A percentile compares a stretch with the other conserved stretches of the same genome.
These are phyloP conservation scores for Gymnosoma rotundatum DNA, from an alignment of 2,888 invertebrate genomes.

Conservation along the genomic window DNA sequence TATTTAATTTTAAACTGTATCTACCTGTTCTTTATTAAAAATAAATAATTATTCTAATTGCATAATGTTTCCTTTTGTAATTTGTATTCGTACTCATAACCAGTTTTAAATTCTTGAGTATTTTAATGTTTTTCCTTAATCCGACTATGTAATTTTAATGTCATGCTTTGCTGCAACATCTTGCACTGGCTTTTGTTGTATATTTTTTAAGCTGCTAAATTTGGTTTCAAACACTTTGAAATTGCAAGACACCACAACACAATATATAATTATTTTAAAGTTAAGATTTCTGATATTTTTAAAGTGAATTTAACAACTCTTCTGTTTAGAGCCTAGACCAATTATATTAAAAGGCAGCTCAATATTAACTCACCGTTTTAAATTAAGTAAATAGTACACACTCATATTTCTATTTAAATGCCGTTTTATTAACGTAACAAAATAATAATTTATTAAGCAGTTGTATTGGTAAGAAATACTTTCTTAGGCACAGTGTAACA, in stretches of 20 bases:
- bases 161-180: conserved; percentile 28
- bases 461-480: conserved; percentile 21
- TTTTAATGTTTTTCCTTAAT: not conserved
- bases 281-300: conserved; percentile 30
- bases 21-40: too few species aligned
- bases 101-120: conserved; percentile 19
- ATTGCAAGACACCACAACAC: conserved; percentile 11
- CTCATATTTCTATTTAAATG: not conserved
- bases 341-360: conserved; percentile 8
- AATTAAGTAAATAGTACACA: not conserved
- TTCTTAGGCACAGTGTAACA: conserved; percentile 42
- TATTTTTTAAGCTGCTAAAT: not conserved
- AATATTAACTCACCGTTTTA: not conserved
- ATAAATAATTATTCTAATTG: too few species aligned
- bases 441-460: conserved; percentile 50
- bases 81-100: conserved; percentile 7
- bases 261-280: conserved; percentile 52
- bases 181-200: conserved; percentile 19
- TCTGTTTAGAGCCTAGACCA: conserved; percentile 21
- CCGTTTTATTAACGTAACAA: conserved; percentile 68
- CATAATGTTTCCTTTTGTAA: not conserved
- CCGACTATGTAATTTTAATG: conserved; percentile 41
- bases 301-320: conserved; percentile 57
- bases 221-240: conserved; percentile 22
- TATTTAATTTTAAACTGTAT: too few species aligned